Conservation (phyloP, 2,113 vertebrate genomes). For the Sinocyclocheilus grahami region DNA sequence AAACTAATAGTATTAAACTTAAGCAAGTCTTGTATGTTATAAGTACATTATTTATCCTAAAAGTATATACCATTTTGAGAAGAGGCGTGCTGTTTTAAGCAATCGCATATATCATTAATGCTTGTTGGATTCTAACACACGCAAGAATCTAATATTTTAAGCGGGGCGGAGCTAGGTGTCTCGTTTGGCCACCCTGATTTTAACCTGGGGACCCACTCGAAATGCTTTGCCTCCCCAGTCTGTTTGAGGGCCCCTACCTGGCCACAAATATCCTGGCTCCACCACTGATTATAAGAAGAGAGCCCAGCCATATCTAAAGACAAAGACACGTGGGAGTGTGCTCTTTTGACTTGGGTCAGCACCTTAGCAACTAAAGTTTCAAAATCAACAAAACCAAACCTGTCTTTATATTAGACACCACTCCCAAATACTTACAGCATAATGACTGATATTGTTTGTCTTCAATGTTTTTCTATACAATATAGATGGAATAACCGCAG, state of each 20-base stretch:
- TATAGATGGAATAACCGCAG: neutral
- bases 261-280: no score
- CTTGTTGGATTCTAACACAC: neutral
- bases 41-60: no score
- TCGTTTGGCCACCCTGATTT: no score
- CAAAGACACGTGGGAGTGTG: neutral
- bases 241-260: no score
- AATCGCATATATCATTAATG: neutral
- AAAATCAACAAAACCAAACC: conserved; percentile 20
- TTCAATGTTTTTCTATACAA: neutral
- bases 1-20: no score
- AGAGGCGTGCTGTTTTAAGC: neutral
- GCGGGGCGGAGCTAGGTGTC: no score
- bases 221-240: no score
- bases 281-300: no score
- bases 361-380: neutral
- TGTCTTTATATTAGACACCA: neutral
- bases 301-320: neutral
- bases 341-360: neutral
- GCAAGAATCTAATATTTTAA: no score
- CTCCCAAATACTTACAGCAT: neutral
- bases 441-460: neutral
- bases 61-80: neutral
- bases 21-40: no score
- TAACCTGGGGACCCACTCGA: no score